Evolutionary conservation across 2,888 invertebrate species (phyloP), one percentile per base, ranked within the genome.

Genomic region (Drosophila prolongata): DNA sequence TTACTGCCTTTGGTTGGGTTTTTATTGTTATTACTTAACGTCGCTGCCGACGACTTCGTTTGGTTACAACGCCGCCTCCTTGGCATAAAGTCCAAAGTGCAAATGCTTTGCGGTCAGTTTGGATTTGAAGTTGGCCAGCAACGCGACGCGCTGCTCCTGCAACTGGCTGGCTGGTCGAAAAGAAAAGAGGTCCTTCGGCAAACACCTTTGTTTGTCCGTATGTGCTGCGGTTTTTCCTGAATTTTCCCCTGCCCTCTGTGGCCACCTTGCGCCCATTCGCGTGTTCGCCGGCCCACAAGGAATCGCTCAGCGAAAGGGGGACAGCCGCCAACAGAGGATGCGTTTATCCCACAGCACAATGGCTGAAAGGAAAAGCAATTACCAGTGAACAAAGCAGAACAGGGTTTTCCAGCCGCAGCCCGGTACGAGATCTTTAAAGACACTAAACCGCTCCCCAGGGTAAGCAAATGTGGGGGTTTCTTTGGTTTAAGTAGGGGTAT

Each of bases 101-200:
- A 89, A 89, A 85, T 87, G 80, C 83, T 90, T 88, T 90, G 89
- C 89, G 89, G 89, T 89, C 89, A 89, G 89, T 89, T 90, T 83
- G 87, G 77, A 75, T 80, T 87, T 73, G 79, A 85, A 87, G 89
- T 87, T 87, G 77, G 89, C 75, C 77, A 82, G 83, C 61, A 61
- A 69, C 83, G 89, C 73, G 88, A 84, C 87, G 78, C 67, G 69
- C 73, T 65, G 71, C 58, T 55, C n/a, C 46, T 42, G 56, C 42
- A 43, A 24, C 56, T 37, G 30, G 19, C 47, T 40, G 14, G 42
- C 52, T 37, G 35, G 35, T 35, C 10, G 19, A 5, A 13, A 30
- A 16, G 14, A 19, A 14, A n/a, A 30, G 6, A 60, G 34, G 16
- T 35, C 49, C 49, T 49, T 34, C 6, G 16, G 16, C 34, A 13